Evolutionary conservation across 1,140 invertebrate species (phyloP).

Genomic region (Pachypsylla venusta): DNA sequence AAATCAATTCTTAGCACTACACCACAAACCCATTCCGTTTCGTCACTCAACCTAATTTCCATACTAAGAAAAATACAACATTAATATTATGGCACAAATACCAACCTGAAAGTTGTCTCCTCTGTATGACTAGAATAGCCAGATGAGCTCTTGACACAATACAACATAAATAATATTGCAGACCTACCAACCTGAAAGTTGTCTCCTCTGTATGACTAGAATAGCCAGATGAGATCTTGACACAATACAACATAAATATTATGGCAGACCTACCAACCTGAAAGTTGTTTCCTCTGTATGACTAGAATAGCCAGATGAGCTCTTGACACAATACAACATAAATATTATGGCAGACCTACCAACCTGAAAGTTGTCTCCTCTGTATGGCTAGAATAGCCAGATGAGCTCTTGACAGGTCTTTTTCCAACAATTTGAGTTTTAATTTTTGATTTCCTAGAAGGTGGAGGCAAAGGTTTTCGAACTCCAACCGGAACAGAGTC

Average conservation of each 20-base stretch:
- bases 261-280: slow-evolving; percentile 41
- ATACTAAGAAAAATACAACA: neutral
- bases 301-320: slow-evolving; percentile 56
- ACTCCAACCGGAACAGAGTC: slow-evolving; percentile 42
- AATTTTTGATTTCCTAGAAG: slow-evolving; percentile 43
- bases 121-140: slow-evolving; percentile 67
- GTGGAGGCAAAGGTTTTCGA: slow-evolving; percentile 40
- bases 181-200: slow-evolving; percentile 50
- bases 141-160: no score
- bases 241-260: no score
- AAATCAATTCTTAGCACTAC: neutral
- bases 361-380: slow-evolving; percentile 67
- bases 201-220: slow-evolving; percentile 66
- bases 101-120: slow-evolving; percentile 61
- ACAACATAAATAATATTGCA: neutral
- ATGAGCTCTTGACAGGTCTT: slow-evolving; percentile 51
- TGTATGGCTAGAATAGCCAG: slow-evolving; percentile 59
- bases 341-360: no score
- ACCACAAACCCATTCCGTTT: neutral
- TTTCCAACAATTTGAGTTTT: slow-evolving; percentile 38
- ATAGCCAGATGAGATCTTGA: no score
- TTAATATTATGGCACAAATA: neutral
- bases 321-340: no score
- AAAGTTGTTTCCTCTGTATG: slow-evolving; percentile 69
- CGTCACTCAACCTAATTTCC: no score